phyloP scores from a whole-genome alignment of 1,140 invertebrate species.

The Lethocerus indicus region DNA sequence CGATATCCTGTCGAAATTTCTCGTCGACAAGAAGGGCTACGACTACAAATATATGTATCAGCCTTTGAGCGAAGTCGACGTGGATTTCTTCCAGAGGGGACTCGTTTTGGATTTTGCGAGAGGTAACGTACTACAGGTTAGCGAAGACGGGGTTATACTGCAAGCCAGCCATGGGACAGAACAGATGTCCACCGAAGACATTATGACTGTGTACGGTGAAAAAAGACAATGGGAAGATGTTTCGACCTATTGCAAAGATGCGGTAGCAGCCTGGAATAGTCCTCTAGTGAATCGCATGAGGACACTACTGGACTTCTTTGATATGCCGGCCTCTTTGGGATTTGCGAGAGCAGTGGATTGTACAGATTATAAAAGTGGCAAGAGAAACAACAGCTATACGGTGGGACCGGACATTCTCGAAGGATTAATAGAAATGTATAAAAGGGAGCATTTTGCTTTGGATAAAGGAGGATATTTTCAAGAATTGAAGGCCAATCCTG shows the following conservation, averaged over 20 bases:
- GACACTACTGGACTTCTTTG: constrained; percentile 58
- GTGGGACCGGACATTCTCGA: constrained; percentile 50
- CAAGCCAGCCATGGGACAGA: constrained; percentile 52
- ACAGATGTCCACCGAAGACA: constrained; percentile 34
- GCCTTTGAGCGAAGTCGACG: constrained; percentile 31
- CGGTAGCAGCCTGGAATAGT: constrained; percentile 42
- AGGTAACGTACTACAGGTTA: constrained; percentile 53
- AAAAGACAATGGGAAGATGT: constrained; percentile 33
- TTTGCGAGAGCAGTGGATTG: constrained; percentile 56
- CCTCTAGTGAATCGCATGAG: constrained; percentile 38
- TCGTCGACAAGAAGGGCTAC: constrained; percentile 45
- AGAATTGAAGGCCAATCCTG: constrained; percentile 37
- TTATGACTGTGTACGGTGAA: constrained; percentile 34
- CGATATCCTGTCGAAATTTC: constrained; percentile 36
- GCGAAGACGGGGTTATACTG: constrained; percentile 38
- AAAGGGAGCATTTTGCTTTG: constrained; percentile 36
- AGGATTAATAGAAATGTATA: constrained; percentile 41
- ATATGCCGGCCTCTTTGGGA: constrained; percentile 43
- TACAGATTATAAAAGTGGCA: constrained; percentile 35
- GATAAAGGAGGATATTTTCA: constrained; percentile 41
- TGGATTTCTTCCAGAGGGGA: constrained; percentile 55
- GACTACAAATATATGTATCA: constrained; percentile 29
- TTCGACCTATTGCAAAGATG: constrained; percentile 33
- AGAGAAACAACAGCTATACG: constrained; percentile 28
- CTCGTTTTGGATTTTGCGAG: constrained; percentile 50